phyloP scores from a whole-genome alignment of 2,113 vertebrate genomes.

The Tychaedon coryphoeus region DNA sequence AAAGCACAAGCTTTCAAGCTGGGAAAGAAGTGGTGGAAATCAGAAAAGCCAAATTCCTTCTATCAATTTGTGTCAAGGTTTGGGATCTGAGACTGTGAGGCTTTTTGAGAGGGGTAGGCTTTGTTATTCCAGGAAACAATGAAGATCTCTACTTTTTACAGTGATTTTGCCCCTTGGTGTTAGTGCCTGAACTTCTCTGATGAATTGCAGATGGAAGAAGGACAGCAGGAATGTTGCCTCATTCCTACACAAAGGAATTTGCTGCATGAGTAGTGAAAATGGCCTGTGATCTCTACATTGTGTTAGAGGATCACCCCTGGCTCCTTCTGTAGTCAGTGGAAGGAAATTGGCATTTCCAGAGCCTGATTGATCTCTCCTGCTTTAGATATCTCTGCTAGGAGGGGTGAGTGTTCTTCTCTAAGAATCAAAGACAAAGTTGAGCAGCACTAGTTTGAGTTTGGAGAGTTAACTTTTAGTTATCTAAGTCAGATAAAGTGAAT shows the following conservation, averaged over 20 bases:
- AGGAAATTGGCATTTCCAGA: constrained; percentile 1
- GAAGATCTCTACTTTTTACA: background rate
- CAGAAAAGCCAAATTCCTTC: background rate
- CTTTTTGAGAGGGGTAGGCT: background rate
- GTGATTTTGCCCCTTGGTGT: background rate
- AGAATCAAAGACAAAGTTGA: constrained; percentile 34
- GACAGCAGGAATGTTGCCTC: background rate
- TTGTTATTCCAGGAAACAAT: background rate
- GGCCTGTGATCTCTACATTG: background rate
- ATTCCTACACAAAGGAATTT: background rate
- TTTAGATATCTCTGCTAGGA: background rate
- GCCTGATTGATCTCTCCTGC: background rate
- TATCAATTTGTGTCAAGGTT: background rate
- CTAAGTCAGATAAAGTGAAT: background rate
- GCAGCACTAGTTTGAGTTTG: background rate
- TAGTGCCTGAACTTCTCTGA: background rate
- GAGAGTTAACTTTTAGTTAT: constrained; percentile 5
- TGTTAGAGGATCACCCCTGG: background rate
- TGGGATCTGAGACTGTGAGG: background rate
- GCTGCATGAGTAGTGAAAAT: background rate
- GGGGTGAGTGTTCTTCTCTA: background rate
- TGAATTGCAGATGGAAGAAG: background rate
- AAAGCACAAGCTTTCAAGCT: background rate
- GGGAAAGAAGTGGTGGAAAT: background rate
- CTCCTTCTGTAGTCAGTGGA: background rate